Base-by-base conservation (phyloP, 2,888 invertebrate species). In the Xanthia icteritia region DNA sequence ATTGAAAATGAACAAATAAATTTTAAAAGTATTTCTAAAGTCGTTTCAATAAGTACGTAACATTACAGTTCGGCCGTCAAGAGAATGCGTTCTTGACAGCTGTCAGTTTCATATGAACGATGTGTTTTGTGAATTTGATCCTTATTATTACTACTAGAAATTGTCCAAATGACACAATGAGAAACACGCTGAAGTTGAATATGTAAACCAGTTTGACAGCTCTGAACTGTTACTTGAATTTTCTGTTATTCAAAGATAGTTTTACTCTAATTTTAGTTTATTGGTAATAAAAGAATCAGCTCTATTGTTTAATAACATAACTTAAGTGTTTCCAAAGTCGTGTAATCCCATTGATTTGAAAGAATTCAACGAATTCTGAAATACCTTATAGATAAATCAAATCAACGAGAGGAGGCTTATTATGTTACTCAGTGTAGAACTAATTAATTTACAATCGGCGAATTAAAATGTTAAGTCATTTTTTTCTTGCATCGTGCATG, bases 331-430 rank as follows among this genome's bases (percentile, higher is more conserved):
- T 60, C 23, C 23, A 17, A 45, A 73, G 17, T 76, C 23, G 4
- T 58, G n/a, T n/a, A n/a, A 73, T 73, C n/a, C 42, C 15, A 20
- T 45, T 73, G 11, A 42, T 48, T 76, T 31, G 20, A 9, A 61
- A 51, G 17, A 51, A 27, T 48, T 11, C 6, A 5, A 27, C 15
- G 20, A 58, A n/a, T 74, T 45, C 15, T 5, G 5, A 45, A 58
- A 75, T 45, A 48, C 20, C 1, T 0, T 48, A 15, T 70, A n/a
- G 5, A 11, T 27, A 48, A 51, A 45, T 11, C 9, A n/a, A 61
- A 15, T 54, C 42, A 27, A 45, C 5, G 20, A 42, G 17, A 76
- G 11, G 23, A 31, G 9, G 56, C 5, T 48, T 56, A 64, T 48
- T 0, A 31, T 48, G 42, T 71, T 17, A 48, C 13, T 65, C 23